Evolutionary conservation across 2,888 invertebrate genomes (phyloP).

Genomic region (Mythimna albipuncta): DNA sequence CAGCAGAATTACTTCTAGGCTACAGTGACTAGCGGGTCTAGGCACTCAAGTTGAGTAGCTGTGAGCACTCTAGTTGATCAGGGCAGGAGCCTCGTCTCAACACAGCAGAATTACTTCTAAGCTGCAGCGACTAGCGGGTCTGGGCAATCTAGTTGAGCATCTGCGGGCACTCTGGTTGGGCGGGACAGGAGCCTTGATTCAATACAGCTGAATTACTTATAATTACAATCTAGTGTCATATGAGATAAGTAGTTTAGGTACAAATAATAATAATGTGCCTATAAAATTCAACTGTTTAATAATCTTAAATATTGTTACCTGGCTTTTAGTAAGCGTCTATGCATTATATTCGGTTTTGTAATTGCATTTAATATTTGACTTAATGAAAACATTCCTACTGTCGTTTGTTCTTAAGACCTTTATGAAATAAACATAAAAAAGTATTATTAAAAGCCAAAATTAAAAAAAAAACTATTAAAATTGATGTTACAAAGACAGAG

Average conservation of each 20-base stretch:
- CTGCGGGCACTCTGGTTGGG: neutral
- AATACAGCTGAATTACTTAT: neutral
- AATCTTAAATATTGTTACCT: constrained; percentile 54
- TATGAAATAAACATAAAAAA: neutral
- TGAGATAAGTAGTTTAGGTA: neutral
- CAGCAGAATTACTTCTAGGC: too few relatives aligned
- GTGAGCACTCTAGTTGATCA: too few relatives aligned
- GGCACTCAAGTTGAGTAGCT: too few relatives aligned
- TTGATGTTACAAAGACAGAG: too few relatives aligned
- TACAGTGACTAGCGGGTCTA: too few relatives aligned
- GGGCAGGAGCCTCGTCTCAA: too few relatives aligned
- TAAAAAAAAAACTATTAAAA: too few relatives aligned
- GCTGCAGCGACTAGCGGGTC: too few relatives aligned
- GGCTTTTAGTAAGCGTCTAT: constrained; percentile 73
- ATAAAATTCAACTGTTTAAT: neutral
- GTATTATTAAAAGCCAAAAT: neutral
- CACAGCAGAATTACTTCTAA: too few relatives aligned
- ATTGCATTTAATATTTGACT: neutral
- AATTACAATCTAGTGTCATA: neutral
- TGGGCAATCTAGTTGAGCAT: too few relatives aligned
- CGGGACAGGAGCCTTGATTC: too few relatives aligned
- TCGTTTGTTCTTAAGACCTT: neutral
- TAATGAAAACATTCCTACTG: neutral
- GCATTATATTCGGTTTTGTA: constrained; percentile 67
- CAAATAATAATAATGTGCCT: neutral